phyloP scores from a whole-genome alignment of 2,888 invertebrate species.

The Agrotis puta region DNA sequence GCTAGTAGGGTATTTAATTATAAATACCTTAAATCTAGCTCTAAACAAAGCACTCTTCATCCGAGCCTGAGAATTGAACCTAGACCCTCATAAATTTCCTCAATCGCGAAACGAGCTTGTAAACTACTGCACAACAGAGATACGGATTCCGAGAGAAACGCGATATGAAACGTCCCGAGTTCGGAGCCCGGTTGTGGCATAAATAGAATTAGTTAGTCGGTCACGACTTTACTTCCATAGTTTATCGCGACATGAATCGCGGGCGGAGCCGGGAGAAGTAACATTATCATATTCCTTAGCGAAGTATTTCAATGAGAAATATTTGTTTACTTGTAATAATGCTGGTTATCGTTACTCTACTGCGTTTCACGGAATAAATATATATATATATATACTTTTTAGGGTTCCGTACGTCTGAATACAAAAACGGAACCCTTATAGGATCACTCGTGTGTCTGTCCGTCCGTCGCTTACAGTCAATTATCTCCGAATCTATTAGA shows the following conservation, averaged over 20 bases:
- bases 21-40: neutral
- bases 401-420: too few relatives aligned
- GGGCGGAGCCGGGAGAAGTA: slow-evolving; percentile 26
- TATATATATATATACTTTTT: too few relatives aligned
- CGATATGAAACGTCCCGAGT: slow-evolving; percentile 58
- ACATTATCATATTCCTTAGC: slow-evolving; percentile 54
- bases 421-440: too few relatives aligned
- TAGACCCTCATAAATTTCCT: slow-evolving; percentile 21
- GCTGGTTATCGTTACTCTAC: too few relatives aligned
- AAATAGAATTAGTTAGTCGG: slow-evolving; percentile 65
- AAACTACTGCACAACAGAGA: slow-evolving; percentile 35
- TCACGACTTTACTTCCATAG: slow-evolving; percentile 59
- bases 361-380: too few relatives aligned
- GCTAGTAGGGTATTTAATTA: too few relatives aligned
- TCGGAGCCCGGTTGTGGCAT: slow-evolving; percentile 41
- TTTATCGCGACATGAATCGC: slow-evolving; percentile 57
- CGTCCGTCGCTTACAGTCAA: too few relatives aligned
- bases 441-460: too few relatives aligned
- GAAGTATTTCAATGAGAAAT: slow-evolving; percentile 15
- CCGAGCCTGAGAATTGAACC: slow-evolving; percentile 2
- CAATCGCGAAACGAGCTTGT: slow-evolving; percentile 30
- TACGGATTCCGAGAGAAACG: slow-evolving; percentile 47
- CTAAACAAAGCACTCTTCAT: slow-evolving; percentile 10
- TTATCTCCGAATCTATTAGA: too few relatives aligned
- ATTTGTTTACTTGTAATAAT: neutral